Base-by-base conservation (phyloP, 2,888 invertebrate species). In the Ramazzottius varieornatus region DNA sequence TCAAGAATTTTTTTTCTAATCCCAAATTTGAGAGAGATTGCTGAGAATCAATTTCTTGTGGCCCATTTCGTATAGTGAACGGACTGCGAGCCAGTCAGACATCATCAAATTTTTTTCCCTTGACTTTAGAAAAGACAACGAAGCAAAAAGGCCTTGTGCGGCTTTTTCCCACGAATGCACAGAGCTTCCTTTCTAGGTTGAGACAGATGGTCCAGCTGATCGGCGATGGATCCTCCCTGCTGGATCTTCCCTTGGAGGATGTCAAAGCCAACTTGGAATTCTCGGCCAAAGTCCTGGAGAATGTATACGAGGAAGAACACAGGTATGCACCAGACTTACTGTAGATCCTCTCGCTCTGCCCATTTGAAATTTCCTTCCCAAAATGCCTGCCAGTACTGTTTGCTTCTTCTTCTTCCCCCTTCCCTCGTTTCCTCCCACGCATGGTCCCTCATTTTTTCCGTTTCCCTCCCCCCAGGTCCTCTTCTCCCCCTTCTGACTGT, bases 211-310 rank as follows among this genome's bases (percentile, higher is more conserved):
- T 54, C n/a, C 8, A 54, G 29, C n/a, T 54, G 54, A 16, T 54
- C 24, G 54, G 20, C 4, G 54, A 54, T 29, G 29, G 29, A 4
- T 8, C 54, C 16, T 16, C 8, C 20, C 40, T 40, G 75, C 90
- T 89, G 74, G 86, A 89, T 79, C 84, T 92, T 73, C 84, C 88
- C 34, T 84, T 85, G 71, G 88, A 89, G 76, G 84, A 89, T 70
- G 81, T 93, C 72, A 87, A 88, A 80, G 85, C 86, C 77, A 92
- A 93, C 79, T 81, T 93, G 70, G 86, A 89, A 73, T 93, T 90
- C 78, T 91, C 91, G 66, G 89, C 89, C 29, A 84, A 86, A 73
- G 91, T 92, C 63, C 82, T 92, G 69, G 91, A 92, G 80, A 86
- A 89, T 20, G 88, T 89, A 70, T 90, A 88, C 80, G 85, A 88